phyloP scores from a whole-genome alignment of 2,797 vertebrate species.

The Eospalax fontanierii region DNA sequence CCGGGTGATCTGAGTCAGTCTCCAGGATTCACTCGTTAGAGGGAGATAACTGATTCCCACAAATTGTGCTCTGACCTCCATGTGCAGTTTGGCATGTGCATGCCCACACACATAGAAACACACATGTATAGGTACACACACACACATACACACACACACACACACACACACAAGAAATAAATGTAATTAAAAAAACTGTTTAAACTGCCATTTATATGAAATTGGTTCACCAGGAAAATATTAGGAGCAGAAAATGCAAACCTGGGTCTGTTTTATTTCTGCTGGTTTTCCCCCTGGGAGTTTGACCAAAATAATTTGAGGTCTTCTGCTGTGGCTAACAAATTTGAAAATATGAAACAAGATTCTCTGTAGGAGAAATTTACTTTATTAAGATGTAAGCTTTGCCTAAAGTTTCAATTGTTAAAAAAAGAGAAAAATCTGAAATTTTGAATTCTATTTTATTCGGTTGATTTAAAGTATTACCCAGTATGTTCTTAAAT shows the following conservation, averaged over 20 bases:
- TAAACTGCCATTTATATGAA: neutral
- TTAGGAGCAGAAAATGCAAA: constrained; percentile 66
- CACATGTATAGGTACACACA: neutral
- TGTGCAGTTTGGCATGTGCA: too few species aligned
- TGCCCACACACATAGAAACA: neutral
- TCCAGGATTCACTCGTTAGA: neutral
- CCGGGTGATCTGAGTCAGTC: neutral
- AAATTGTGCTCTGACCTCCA: neutral
- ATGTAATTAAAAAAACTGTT: neutral
- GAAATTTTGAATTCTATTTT: constrained; percentile 36
- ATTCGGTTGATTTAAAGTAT: constrained; percentile 62
- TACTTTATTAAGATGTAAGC: constrained; percentile 27
- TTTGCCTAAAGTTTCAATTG: constrained; percentile 39
- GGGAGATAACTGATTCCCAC: neutral
- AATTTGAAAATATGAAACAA: constrained; percentile 61
- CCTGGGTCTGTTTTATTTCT: neutral
- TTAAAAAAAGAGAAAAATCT: neutral
- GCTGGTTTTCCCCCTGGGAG: neutral
- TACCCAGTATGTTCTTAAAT: constrained; percentile 45
- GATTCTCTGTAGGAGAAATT: constrained; percentile 51
- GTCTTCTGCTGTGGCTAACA: constrained; percentile 50
- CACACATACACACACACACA: neutral
- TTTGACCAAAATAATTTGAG: constrained; percentile 62
- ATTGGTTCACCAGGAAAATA: constrained; percentile 57
- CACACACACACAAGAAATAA: too few species aligned